phyloP scores from a whole-genome alignment of 1,140 invertebrate genomes.

The Diabrotica undecimpunctata region DNA sequence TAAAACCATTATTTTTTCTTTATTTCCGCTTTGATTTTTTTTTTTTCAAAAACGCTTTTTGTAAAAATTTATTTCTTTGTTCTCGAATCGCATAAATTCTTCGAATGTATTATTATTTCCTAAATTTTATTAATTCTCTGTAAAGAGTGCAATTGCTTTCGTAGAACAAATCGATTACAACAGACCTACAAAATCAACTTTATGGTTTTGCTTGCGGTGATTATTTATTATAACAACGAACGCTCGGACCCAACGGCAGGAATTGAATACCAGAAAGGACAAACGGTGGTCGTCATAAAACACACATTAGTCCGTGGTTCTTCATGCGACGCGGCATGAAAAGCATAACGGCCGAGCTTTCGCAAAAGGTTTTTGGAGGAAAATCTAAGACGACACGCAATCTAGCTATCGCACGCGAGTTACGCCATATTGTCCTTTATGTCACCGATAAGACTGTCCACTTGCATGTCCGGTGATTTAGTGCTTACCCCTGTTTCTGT shows the following conservation, averaged over 20 bases:
- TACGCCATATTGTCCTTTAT: slow-evolving; percentile 44
- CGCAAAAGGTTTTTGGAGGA: slow-evolving; percentile 17
- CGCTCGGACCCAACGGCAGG: background rate
- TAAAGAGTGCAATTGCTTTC: no score
- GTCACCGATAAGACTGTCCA: slow-evolving; percentile 45
- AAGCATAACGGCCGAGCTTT: slow-evolving; percentile 28
- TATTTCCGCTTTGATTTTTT: no score
- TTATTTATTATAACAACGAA: no score
- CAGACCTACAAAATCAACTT: no score
- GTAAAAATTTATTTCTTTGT: no score
- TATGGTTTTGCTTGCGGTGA: no score
- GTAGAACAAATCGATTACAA: no score
- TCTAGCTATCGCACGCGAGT: slow-evolving; percentile 43
- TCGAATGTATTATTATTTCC: no score
- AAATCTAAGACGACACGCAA: slow-evolving; percentile 37
- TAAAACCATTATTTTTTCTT: no score
- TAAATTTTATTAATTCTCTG: no score
- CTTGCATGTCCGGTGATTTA: slow-evolving; percentile 41
- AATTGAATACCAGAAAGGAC: slow-evolving; percentile 7
- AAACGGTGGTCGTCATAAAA: slow-evolving; percentile 14
- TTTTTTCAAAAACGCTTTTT: no score
- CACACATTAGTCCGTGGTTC: slow-evolving; percentile 12
- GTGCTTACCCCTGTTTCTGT: slow-evolving; percentile 25
- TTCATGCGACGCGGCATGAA: slow-evolving; percentile 23
- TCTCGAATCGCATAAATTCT: no score